phyloP scores from a whole-genome alignment of 1,140 invertebrate species.

The Hyphantria cunea region DNA sequence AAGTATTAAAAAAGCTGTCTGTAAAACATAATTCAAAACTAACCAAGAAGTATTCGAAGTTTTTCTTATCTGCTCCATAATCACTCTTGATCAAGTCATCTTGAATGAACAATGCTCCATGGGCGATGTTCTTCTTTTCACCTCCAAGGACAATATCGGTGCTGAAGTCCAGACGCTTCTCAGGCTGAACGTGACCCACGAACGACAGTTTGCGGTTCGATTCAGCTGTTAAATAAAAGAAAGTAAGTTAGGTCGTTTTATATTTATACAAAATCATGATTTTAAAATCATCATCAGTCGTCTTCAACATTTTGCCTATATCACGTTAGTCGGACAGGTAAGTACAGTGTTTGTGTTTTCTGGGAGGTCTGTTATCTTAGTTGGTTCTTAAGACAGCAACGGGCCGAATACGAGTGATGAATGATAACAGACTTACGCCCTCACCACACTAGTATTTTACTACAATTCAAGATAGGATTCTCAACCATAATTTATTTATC shows the following conservation, averaged over 20 bases:
- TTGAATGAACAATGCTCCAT: slow-evolving; percentile 84
- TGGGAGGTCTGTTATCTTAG: too few relatives aligned
- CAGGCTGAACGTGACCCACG: slow-evolving; percentile 82
- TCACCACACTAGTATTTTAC: too few relatives aligned
- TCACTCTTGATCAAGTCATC: slow-evolving; percentile 86
- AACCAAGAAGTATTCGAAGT: slow-evolving; percentile 83
- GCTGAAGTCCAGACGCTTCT: slow-evolving; percentile 85
- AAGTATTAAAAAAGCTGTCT: neutral
- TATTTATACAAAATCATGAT: too few relatives aligned
- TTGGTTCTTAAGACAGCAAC: too few relatives aligned
- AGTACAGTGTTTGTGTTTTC: too few relatives aligned
- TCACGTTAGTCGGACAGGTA: too few relatives aligned
- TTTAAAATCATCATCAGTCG: too few relatives aligned
- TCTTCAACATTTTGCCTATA: too few relatives aligned
- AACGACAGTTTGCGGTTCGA: slow-evolving; percentile 80
- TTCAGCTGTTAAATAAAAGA: slow-evolving; percentile 52
- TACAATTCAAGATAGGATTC: too few relatives aligned
- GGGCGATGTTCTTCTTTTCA: slow-evolving; percentile 83
- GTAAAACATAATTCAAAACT: slow-evolving; percentile 42
- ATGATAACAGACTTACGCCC: too few relatives aligned
- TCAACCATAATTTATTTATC: too few relatives aligned
- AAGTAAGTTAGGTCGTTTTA: neutral
- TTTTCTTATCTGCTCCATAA: slow-evolving; percentile 84
- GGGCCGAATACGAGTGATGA: too few relatives aligned
- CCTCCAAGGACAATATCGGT: slow-evolving; percentile 81